Percentiles rank a stretch among this genome's conserved stretches.
Evolutionary conservation across 2,113 vertebrate species (phyloP).

Genomic region (Thermophis baileyi): DNA sequence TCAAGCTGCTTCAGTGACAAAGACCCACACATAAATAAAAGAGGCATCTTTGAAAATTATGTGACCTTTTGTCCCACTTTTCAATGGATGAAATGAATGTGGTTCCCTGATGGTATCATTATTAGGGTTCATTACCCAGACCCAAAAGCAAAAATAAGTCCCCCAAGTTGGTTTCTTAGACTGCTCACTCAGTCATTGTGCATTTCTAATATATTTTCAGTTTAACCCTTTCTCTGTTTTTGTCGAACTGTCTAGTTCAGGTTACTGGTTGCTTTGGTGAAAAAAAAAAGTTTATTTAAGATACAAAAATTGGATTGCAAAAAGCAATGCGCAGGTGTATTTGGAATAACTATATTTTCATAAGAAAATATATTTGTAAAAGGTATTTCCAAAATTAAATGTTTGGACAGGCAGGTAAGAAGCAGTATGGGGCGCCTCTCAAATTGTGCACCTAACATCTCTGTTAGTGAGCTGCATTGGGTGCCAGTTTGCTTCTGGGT

Average conservation of each 20-base stretch:
- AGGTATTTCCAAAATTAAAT: background rate
- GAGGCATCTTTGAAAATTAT: background rate
- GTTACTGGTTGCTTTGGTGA: background rate
- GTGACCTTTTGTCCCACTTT: background rate
- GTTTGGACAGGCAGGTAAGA: background rate
- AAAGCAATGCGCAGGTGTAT: background rate
- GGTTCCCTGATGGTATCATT: background rate
- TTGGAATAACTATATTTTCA: background rate
- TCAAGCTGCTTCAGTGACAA: background rate
- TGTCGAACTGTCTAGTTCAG: background rate
- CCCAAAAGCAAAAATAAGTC: background rate
- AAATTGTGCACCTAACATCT: background rate
- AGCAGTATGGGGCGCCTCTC: background rate
- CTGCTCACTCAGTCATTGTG: background rate
- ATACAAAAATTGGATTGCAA: background rate
- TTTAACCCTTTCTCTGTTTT: conserved; percentile 2
- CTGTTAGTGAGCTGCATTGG: background rate
- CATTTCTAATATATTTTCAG: conserved; percentile 15
- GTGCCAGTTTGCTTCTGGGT: background rate
- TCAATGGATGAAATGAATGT: background rate
- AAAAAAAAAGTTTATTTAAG: background rate
- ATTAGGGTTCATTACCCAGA: background rate
- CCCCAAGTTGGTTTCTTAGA: background rate
- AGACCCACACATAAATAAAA: background rate
- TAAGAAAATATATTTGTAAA: background rate